Conservation (phyloP, 92 coral and sea anemone species). For the Epizoanthus scotinus region DNA sequence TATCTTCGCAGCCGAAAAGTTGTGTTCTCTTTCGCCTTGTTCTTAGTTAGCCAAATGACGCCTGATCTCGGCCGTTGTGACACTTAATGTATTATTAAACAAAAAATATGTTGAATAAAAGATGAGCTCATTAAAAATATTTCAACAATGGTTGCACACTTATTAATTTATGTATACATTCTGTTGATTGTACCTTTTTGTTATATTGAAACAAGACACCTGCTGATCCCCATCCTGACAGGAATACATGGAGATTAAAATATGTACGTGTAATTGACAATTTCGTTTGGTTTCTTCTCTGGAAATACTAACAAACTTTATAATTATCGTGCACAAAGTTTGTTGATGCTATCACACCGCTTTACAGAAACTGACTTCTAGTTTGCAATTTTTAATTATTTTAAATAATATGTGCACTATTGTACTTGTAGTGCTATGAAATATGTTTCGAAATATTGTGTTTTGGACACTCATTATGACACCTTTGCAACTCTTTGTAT, state of each 20-base stretch:
- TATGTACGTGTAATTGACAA: neutral
- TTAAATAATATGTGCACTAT: neutral
- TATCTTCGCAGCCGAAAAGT: neutral
- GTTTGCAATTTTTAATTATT: neutral
- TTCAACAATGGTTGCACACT: neutral
- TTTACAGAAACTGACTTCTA: neutral
- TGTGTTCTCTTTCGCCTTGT: neutral
- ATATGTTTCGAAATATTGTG: neutral
- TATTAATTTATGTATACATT: neutral
- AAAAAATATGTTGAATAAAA: neutral
- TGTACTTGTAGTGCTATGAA: neutral
- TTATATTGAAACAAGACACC: too few species aligned
- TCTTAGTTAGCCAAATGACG: neutral
- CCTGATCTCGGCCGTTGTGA: neutral
- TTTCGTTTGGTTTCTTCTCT: neutral
- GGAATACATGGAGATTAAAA: too few species aligned
- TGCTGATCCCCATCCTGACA: too few species aligned
- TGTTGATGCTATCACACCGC: neutral
- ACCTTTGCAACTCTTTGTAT: neutral
- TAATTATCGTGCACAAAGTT: neutral
- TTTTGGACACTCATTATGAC: neutral
- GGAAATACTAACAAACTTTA: neutral
- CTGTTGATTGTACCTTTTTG: too few species aligned
- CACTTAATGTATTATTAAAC: conserved; percentile 10
- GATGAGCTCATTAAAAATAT: neutral